Conservation (phyloP, 2,888 invertebrate genomes). For the Nomada fabriciana region DNA sequence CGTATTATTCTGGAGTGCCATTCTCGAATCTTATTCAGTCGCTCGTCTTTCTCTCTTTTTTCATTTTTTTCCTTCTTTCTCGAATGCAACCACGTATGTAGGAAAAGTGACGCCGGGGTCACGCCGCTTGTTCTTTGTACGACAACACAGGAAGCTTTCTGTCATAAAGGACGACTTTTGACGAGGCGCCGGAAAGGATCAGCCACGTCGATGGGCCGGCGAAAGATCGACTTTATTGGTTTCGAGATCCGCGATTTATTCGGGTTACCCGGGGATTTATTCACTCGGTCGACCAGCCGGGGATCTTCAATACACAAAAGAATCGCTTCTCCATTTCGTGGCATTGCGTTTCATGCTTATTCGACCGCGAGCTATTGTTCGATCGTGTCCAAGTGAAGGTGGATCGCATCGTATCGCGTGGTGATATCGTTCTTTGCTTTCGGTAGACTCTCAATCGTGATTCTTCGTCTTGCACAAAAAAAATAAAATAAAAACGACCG, state of each 20-base stretch:
- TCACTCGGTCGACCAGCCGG: slow-evolving; percentile 55
- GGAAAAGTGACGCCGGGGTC: slow-evolving; percentile 32
- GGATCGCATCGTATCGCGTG: slow-evolving; percentile 27
- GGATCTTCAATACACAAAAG: slow-evolving; percentile 69
- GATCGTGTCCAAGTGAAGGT: slow-evolving; percentile 28
- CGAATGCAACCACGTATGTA: slow-evolving; percentile 24
- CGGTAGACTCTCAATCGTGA: slow-evolving; percentile 27
- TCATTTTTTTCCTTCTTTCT: not conserved
- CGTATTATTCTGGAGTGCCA: slow-evolving; percentile 23
- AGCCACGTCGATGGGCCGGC: slow-evolving; percentile 50
- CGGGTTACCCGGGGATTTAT: slow-evolving; percentile 66
- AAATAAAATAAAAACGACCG: not conserved
- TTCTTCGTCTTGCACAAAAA: not conserved
- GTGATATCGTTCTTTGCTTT: slow-evolving; percentile 51
- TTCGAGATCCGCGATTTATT: slow-evolving; percentile 67
- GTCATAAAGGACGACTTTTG: slow-evolving; percentile 61
- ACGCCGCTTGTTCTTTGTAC: slow-evolving; percentile 46
- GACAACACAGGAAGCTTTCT: slow-evolving; percentile 54
- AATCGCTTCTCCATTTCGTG: slow-evolving; percentile 69
- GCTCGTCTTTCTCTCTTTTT: not conserved
- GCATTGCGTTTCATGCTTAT: slow-evolving; percentile 66
- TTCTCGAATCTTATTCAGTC: slow-evolving; percentile 27
- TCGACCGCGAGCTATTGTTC: slow-evolving; percentile 68
- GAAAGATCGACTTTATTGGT: slow-evolving; percentile 69
- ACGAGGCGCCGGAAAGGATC: slow-evolving; percentile 60